Base-by-base conservation (phyloP, 2,113 vertebrate species). In the Micromys minutus region DNA sequence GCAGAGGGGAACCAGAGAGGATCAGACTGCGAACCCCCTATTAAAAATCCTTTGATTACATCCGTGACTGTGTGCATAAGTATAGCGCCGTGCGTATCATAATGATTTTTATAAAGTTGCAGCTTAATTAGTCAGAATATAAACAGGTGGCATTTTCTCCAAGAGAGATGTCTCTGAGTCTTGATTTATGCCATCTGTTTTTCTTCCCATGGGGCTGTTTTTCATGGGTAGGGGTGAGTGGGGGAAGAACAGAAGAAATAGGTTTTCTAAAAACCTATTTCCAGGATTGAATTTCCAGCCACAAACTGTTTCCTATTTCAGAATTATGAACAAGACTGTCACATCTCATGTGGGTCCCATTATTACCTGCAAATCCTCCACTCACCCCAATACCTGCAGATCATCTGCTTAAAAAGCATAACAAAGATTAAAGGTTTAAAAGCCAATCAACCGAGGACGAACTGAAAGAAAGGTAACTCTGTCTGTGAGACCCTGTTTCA, bases 101-200 rank as follows among this genome's bases (percentile, higher is more conserved):
- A 29, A 79, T 89, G 76, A 83, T 87, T 80, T 91, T 79, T 79
- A 72, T 31, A 50, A 76, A 92, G 63, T 9, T 84, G 19, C 19
- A 34, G 55, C 29, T 95, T 63, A 76, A 45, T 90, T 36, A 90
- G 15, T 72, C 34, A 67, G 50, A 79, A 50, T 36, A 88, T n/a
- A 76, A 97, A 71, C 47, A 89, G 59, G 47, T n/a, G 26, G 26
- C 26, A 87, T 57, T 87, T 96, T 95, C 74, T 87, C 61, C 47
- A 2, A 5, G 31, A 94, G 74, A 81, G 87, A 94, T 9, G 1
- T 93, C 31, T 74, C 61, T 86, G 57, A 59, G 87, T 94, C 79
- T 65, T 92, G 50, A 93, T 65, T 89, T 87, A 71, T 26, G 79
- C 77, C 34, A 92, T 92, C 95, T 95, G 91, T 50, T 97, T 94